Conservation (phyloP, 2,113 vertebrate species). For the Etia nguti region DNA sequence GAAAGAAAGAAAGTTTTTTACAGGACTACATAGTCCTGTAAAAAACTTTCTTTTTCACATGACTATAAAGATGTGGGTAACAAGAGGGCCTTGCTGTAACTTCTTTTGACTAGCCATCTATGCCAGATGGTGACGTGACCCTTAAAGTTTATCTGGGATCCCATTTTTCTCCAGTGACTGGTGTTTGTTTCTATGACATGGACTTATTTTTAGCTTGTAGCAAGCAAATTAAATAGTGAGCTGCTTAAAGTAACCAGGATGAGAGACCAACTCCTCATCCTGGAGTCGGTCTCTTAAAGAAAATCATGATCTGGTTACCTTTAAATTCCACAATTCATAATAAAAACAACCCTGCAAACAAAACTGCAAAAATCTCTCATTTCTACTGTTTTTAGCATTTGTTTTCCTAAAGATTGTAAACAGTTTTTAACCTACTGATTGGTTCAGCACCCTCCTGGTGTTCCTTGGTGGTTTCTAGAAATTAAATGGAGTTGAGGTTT, state of each 20-base stretch:
- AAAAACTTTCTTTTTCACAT: neutral
- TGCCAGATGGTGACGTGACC: neutral
- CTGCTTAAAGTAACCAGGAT: neutral
- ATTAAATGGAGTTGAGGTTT: neutral
- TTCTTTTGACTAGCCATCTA: neutral
- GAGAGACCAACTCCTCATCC: too few relatives aligned
- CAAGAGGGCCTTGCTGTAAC: neutral
- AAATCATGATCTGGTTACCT: neutral
- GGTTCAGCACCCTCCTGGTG: neutral
- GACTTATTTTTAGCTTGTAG: neutral
- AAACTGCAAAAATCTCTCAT: neutral
- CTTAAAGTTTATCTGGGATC: accelerated
- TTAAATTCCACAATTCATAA: neutral
- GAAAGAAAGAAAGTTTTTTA: too few relatives aligned
- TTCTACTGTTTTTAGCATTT: neutral
- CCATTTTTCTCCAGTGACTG: neutral
- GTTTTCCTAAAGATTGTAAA: neutral
- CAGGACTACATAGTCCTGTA: neutral
- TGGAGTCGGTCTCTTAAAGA: neutral
- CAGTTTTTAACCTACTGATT: neutral
- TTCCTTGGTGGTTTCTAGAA: neutral
- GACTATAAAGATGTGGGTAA: neutral
- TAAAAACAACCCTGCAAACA: neutral
- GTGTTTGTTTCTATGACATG: neutral
- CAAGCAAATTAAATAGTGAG: neutral